Base-by-base conservation (phyloP, 2,888 invertebrate genomes). In the Ecliptopera silaceata region DNA sequence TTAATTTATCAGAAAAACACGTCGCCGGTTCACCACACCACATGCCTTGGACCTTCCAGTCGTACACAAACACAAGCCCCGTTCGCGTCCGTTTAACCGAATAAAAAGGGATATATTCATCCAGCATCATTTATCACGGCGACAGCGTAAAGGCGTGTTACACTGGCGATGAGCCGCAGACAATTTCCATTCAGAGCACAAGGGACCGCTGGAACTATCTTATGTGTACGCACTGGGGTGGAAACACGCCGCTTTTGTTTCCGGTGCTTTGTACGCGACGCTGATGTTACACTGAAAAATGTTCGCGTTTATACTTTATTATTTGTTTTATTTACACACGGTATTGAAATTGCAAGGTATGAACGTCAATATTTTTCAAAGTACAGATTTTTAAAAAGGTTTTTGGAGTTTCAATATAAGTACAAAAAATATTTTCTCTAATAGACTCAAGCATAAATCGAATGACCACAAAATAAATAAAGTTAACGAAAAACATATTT, bases 121-220 rank as follows among this genome's bases (percentile, higher is more conserved):
- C 52, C 52, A 46, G 17, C 49, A 43, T 59, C 67, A 63, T 67
- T 65, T 63, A 65, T 67, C 65, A 65, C 57, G 50, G 26, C 46
- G 62, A 63, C 62, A 53, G 59, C 46, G 51, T 59, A 63, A 62
- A 65, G 64, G 62, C 64, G 61, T 45, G 56, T 47, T 36, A 54
- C 43, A 53, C 47, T 48, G 50, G 38, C 44, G 31, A 52, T 59
- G 59, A 56, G 52, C 54, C 51, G 44, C 54, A 43, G 54, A 66
- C 66, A 66, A 75, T 70, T 69, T 68, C 67, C 74, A 71, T 73
- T 66, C 69, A 67, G 65, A 70, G 70, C 66, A 65, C 58, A 69
- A 53, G 57, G 66, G 68, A 66, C 65, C 65, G 46, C 31, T 56
- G 59, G 17, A 58, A 68, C 64, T 54, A 58, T 50, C 48, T 39